Percentiles rank a stretch among this genome's conserved stretches.
Conservation (phyloP, 2,113 vertebrate species). For the Xiphophorus hellerii region DNA sequence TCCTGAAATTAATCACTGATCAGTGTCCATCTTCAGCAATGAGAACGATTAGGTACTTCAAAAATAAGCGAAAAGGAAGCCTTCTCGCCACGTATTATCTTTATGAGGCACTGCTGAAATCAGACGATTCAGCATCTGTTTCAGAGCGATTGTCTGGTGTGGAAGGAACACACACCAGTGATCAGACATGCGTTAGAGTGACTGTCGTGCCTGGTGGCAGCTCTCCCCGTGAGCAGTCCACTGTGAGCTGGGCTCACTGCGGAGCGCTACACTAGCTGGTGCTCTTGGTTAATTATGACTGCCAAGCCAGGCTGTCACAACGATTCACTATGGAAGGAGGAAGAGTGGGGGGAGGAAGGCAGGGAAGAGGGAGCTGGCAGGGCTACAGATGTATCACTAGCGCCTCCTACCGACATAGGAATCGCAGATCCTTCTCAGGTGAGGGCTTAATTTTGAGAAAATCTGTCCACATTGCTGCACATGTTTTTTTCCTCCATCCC, state of each 20-base stretch:
- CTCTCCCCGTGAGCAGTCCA: constrained; percentile 25
- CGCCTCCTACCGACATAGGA: constrained; percentile 75
- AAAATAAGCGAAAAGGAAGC: not conserved
- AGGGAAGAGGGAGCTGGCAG: constrained; percentile 41
- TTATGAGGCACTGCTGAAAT: not conserved
- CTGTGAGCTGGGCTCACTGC: constrained; percentile 24
- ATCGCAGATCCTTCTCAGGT: constrained; percentile 11
- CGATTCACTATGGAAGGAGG: constrained; percentile 54
- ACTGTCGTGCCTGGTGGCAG: constrained; percentile 24
- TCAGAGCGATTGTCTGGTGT: constrained; percentile 9
- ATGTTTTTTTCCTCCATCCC: constrained; percentile 11
- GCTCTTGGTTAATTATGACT: constrained; percentile 70
- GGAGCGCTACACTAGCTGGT: constrained; percentile 38
- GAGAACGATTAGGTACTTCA: not conserved
- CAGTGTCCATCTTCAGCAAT: not conserved
- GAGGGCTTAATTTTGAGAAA: constrained; percentile 35
- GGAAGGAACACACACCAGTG: not conserved
- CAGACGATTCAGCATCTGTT: not conserved
- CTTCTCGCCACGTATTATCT: not conserved
- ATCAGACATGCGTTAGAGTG: constrained; percentile 1
- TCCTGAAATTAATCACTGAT: constrained; percentile 4
- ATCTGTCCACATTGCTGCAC: constrained; percentile 21
- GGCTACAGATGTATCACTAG: constrained; percentile 72
- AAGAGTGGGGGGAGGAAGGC: constrained; percentile 4
- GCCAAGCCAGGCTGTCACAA: constrained; percentile 54